Evolutionary conservation across 2,113 vertebrate genomes (phyloP).

Genomic region (Aegotheles bennettii): DNA sequence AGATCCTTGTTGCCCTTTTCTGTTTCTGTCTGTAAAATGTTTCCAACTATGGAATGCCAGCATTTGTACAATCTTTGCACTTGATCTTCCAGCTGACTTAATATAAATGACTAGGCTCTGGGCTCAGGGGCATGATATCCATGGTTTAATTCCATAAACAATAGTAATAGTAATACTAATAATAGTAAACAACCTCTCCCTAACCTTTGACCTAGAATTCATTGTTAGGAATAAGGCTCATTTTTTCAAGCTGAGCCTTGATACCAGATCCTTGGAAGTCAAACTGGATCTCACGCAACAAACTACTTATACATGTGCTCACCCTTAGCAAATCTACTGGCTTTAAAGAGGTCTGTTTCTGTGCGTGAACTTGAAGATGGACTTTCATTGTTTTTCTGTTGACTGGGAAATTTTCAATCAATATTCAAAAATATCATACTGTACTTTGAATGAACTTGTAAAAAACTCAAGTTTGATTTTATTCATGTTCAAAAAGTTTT

Average conservation of each 20-base stretch:
- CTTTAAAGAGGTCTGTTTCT: background rate
- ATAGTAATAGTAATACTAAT: background rate
- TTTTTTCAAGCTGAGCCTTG: background rate
- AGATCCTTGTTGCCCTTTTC: background rate
- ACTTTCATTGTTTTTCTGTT: background rate
- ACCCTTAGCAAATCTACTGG: background rate
- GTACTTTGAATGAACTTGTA: background rate
- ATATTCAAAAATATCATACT: background rate
- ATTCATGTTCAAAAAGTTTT: background rate
- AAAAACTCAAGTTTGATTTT: background rate
- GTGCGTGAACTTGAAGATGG: background rate
- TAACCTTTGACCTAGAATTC: background rate
- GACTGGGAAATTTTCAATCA: background rate
- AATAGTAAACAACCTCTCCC: background rate
- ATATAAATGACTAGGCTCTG: background rate
- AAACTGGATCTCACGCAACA: background rate
- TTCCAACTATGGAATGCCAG: background rate
- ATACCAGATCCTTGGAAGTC: background rate
- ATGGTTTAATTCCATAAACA: background rate
- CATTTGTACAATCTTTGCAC: background rate
- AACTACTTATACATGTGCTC: background rate
- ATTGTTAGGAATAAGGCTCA: background rate
- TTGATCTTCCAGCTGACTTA: background rate
- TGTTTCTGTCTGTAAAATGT: background rate
- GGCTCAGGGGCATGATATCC: accelerated